phyloP scores from a whole-genome alignment of 2,797 vertebrate genomes.

The Diglossa cyanea region DNA sequence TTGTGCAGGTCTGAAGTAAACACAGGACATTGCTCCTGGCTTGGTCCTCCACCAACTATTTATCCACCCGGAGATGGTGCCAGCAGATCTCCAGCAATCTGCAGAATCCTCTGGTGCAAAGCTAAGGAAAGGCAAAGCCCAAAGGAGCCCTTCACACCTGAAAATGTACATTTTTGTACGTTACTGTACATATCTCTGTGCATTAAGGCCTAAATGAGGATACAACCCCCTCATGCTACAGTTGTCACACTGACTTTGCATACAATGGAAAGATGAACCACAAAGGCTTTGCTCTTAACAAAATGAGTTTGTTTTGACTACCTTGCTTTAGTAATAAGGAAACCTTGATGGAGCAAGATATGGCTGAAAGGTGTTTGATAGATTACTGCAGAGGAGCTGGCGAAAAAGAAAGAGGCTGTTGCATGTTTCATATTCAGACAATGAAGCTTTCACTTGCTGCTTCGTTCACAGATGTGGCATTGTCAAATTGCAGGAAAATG shows the following conservation, averaged over 20 bases:
- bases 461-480: conserved; percentile 54
- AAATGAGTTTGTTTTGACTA: neutral
- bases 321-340: neutral
- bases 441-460: conserved; percentile 64
- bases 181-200: fast-evolving
- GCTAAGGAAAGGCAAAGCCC: neutral
- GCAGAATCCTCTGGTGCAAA: neutral
- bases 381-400: neutral
- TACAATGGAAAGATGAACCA: neutral
- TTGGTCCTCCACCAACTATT: neutral
- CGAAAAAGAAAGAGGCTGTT: neutral
- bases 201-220: neutral
- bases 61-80: neutral
- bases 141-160: neutral
- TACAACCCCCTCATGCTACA: fast-evolving
- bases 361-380: neutral
- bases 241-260: neutral
- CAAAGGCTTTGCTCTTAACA: neutral
- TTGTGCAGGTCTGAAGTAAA: neutral
- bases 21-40: neutral
- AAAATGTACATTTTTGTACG: neutral
- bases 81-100: neutral
- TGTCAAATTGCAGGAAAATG: conserved; percentile 70
- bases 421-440: conserved; percentile 34
- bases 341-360: neutral